A percentile compares a stretch with the other conserved stretches of the same genome.
Evolutionary conservation across 2,797 vertebrate species (phyloP).

Genomic region (Micrastur ruficollis): DNA sequence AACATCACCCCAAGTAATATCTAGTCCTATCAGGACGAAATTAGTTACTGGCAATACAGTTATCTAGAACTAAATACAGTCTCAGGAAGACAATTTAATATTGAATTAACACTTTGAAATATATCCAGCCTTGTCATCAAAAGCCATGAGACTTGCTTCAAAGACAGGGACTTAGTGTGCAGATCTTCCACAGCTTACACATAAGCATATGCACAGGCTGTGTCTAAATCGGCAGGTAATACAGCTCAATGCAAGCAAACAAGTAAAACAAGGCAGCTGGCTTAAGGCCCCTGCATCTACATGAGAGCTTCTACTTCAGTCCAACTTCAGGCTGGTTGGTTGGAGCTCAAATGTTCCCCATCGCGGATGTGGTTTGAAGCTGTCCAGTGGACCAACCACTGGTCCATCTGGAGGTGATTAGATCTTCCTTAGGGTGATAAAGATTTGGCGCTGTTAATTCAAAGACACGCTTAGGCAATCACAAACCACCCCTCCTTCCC

Average conservation of each 20-base stretch:
- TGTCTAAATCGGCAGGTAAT: background rate
- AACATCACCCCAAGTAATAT: background rate
- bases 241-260: background rate
- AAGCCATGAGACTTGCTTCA: background rate
- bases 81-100: background rate
- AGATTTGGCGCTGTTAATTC: background rate
- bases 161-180: background rate
- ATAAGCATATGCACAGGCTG: background rate
- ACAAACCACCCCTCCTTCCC: background rate
- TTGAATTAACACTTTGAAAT: background rate
- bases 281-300: background rate
- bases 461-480: background rate
- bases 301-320: background rate
- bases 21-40: background rate
- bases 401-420: background rate
- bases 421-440: background rate
- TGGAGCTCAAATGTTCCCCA: background rate
- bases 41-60: background rate
- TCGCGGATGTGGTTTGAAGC: accelerated
- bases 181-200: background rate
- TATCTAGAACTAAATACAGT: background rate
- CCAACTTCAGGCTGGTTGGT: background rate
- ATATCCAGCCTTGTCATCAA: background rate
- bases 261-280: background rate
- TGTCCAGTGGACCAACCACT: background rate